Evolutionary conservation across 2,888 invertebrate species (phyloP).

Genomic region (Drosophila formosana): DNA sequence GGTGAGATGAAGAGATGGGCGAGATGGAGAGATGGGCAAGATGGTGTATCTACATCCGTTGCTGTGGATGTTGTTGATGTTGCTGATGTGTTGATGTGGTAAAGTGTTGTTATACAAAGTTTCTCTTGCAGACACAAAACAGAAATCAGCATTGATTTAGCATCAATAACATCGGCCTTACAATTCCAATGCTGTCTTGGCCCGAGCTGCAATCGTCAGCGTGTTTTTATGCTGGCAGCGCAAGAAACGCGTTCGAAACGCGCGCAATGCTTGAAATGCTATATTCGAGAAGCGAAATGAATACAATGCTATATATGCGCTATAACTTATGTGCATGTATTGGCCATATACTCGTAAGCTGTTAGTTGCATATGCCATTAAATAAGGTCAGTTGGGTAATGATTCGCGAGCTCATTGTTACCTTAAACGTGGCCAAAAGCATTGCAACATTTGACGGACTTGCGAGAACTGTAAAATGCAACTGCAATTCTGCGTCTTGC

Average conservation of each 20-base stretch:
- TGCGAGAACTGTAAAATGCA: slow-evolving; percentile 49
- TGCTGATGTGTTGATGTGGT: slow-evolving; percentile 20
- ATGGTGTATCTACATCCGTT: slow-evolving; percentile 56
- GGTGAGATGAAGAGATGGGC: not conserved
- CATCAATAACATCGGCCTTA: slow-evolving; percentile 47
- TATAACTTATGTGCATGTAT: not conserved
- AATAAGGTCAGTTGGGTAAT: slow-evolving; percentile 81
- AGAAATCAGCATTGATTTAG: slow-evolving; percentile 44
- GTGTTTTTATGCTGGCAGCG: slow-evolving; percentile 29
- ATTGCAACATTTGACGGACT: slow-evolving; percentile 42
- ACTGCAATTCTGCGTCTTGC: slow-evolving; percentile 26
- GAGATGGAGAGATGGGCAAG: slow-evolving; percentile 29
- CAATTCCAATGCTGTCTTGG: slow-evolving; percentile 24
- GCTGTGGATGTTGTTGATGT: slow-evolving; percentile 39
- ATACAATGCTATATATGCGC: not conserved
- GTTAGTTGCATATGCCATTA: slow-evolving; percentile 41
- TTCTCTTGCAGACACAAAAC: slow-evolving; percentile 47
- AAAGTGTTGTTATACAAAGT: slow-evolving; percentile 43
- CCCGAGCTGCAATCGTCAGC: slow-evolving; percentile 34
- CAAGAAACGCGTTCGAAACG: slow-evolving; percentile 43
- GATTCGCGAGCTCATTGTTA: slow-evolving; percentile 34
- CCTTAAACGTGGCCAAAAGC: slow-evolving; percentile 61
- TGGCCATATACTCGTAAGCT: slow-evolving; percentile 1
- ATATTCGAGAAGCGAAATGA: slow-evolving; percentile 32
- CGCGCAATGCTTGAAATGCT: slow-evolving; percentile 42